Conservation (phyloP, 2,888 invertebrate species). For the Habrosyne pyritoides region DNA sequence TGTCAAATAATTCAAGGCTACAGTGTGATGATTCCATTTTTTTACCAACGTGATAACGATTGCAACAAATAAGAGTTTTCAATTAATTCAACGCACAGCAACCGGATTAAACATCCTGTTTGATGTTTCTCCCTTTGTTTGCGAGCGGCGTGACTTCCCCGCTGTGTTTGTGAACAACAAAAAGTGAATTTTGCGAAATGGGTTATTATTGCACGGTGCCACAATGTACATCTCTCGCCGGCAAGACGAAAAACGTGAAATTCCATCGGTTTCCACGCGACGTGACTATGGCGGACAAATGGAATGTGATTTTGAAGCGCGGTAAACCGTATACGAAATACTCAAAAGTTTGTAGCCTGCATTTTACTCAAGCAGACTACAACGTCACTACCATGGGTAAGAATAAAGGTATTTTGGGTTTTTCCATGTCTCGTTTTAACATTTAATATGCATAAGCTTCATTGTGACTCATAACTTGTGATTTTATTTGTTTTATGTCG, state of each 20-base stretch:
- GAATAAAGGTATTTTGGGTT: constrained; percentile 77
- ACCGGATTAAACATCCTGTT: constrained; percentile 28
- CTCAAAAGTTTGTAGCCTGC: constrained; percentile 80
- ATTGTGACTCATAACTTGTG: constrained; percentile 52
- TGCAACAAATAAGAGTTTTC: constrained; percentile 57
- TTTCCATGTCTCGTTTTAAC: constrained; percentile 61
- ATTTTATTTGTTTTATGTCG: constrained; percentile 27
- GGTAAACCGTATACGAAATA: constrained; percentile 80
- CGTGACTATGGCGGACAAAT: constrained; percentile 66
- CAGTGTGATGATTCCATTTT: constrained; percentile 79
- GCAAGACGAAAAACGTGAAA: constrained; percentile 81
- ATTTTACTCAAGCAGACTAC: constrained; percentile 76
- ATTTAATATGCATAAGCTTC: constrained; percentile 32
- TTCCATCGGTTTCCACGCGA: constrained; percentile 79
- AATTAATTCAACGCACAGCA: constrained; percentile 17
- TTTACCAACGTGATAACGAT: constrained; percentile 77
- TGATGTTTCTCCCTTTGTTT: constrained; percentile 40
- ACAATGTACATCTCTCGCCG: constrained; percentile 80
- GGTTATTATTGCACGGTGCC: constrained; percentile 82
- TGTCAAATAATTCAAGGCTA: constrained; percentile 83
- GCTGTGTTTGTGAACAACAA: constrained; percentile 43
- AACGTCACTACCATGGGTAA: constrained; percentile 82
- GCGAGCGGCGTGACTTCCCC: constrained; percentile 20
- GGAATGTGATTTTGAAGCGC: constrained; percentile 74
- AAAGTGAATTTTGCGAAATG: constrained; percentile 57